Conservation (phyloP, 2,113 vertebrate genomes). For the Dasyurus viverrinus region DNA sequence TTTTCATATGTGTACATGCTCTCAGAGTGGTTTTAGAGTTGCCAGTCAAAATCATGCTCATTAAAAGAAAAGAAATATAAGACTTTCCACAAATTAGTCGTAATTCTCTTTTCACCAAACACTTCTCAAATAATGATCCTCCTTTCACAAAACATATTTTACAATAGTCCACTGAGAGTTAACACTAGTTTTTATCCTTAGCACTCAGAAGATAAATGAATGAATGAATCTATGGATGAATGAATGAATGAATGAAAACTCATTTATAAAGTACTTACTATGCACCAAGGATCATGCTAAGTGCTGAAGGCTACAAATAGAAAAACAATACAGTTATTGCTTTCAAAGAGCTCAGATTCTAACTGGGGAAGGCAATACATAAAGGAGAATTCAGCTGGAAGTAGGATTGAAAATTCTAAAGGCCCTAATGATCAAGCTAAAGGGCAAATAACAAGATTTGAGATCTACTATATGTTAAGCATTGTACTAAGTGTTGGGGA, state of each 20-base stretch:
- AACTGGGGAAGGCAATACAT: neutral
- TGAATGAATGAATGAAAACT: neutral
- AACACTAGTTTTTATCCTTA: conserved; percentile 19
- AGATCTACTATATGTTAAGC: neutral
- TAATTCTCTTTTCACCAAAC: conserved; percentile 66
- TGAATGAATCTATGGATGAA: neutral
- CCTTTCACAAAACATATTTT: conserved; percentile 66
- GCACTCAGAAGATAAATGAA: neutral
- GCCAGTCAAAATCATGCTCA: conserved; percentile 38
- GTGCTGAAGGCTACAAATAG: neutral
- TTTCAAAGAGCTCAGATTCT: neutral
- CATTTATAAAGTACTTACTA: neutral
- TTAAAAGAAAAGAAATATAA: conserved; percentile 44
- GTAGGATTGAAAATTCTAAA: neutral
- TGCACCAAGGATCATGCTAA: neutral
- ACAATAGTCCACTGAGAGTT: conserved; percentile 37
- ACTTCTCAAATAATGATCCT: conserved; percentile 49
- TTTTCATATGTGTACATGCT: neutral
- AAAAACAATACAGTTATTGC: neutral
- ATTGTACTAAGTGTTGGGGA: neutral
- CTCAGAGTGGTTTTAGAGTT: neutral
- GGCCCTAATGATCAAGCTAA: neutral
- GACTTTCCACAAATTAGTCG: conserved; percentile 67
- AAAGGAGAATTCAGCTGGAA: neutral
- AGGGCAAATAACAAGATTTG: neutral